phyloP scores from a whole-genome alignment of 2,888 invertebrate species.

The Schizaphis graminum region DNA sequence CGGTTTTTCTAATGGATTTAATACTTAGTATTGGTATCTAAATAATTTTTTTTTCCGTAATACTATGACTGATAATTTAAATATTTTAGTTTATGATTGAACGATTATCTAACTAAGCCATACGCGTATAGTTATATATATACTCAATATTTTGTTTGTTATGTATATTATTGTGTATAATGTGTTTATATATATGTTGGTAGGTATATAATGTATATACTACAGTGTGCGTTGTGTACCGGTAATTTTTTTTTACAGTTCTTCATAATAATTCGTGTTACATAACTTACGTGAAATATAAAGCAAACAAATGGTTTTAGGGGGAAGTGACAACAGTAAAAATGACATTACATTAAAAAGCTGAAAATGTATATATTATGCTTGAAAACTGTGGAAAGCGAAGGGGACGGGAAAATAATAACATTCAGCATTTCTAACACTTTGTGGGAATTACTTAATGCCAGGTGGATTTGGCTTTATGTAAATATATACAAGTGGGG shows the following conservation, averaged over 20 bases:
- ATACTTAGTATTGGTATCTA: no score
- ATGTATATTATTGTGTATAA: not conserved
- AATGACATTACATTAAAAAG: slow-evolving; percentile 22
- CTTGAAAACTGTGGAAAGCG: slow-evolving; percentile 15
- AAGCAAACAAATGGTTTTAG: slow-evolving; percentile 25
- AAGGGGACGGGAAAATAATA: slow-evolving; percentile 34
- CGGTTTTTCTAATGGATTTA: not conserved
- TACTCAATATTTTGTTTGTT: not conserved
- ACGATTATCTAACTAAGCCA: not conserved
- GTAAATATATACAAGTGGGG: slow-evolving; percentile 55
- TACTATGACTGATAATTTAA: not conserved
- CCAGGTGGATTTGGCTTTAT: slow-evolving; percentile 65
- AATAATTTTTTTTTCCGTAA: not conserved
- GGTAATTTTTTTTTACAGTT: not conserved
- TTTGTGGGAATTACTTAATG: slow-evolving; percentile 58
- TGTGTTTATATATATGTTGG: not conserved
- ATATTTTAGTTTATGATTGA: not conserved
- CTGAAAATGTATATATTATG: not conserved
- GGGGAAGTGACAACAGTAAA: slow-evolving; percentile 38
- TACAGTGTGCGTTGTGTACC: not conserved
- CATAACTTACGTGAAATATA: not conserved
- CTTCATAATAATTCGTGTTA: not conserved
- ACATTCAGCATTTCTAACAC: slow-evolving; percentile 39
- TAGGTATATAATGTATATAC: not conserved
- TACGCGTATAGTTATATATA: not conserved